Conservation (phyloP, 2,797 vertebrate species). For the Hirundo rustica region DNA sequence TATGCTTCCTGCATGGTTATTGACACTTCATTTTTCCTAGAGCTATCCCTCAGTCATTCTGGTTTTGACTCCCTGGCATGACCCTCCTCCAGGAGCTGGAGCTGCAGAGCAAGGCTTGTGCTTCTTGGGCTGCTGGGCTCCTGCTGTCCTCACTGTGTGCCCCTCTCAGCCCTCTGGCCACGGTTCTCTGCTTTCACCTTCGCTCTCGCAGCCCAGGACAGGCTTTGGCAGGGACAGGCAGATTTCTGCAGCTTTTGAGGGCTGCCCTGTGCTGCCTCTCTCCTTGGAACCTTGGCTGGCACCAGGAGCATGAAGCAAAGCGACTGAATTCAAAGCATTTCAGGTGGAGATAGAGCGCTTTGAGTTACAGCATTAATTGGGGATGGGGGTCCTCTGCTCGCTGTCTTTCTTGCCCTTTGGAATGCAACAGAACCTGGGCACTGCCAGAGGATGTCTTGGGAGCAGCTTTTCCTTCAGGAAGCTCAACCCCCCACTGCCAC, state of each 20-base stretch:
- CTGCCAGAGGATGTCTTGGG: neutral
- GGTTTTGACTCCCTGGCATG: neutral
- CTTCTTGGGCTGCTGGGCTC: neutral
- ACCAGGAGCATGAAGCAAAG: neutral
- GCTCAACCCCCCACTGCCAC: neutral
- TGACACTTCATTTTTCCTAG: neutral
- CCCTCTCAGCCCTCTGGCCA: rapidly evolving
- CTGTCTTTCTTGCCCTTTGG: neutral
- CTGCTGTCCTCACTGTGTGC: neutral
- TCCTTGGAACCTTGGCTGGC: neutral
- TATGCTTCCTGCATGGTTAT: neutral
- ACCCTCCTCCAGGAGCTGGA: neutral
- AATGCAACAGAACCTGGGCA: neutral
- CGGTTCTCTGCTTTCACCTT: neutral
- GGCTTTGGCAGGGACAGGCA: neutral
- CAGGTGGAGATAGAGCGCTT: neutral
- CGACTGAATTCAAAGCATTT: neutral
- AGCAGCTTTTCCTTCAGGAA: neutral
- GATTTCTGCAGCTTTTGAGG: neutral
- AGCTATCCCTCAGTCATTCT: neutral
- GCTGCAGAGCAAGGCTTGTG: neutral
- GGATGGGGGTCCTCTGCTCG: neutral
- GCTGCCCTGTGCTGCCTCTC: neutral
- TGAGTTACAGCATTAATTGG: neutral
- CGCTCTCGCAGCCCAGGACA: rapidly evolving